phyloP scores from a whole-genome alignment of 1,140 invertebrate genomes.

The Drosophila sproati region DNA sequence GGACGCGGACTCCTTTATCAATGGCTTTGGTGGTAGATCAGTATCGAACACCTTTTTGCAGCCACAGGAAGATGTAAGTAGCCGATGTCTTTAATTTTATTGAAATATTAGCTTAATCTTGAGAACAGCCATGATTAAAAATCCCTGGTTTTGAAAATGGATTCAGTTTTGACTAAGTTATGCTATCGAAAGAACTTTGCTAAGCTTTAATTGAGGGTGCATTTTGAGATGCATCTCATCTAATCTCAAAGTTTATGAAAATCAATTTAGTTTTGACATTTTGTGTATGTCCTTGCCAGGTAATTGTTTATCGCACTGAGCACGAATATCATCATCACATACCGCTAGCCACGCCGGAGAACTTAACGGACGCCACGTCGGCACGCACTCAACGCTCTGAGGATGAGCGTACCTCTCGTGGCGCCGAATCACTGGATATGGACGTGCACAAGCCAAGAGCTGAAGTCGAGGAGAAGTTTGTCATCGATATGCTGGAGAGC shows the following conservation, averaged over 20 bases:
- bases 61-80: slow-evolving; percentile 82
- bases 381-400: slow-evolving; percentile 85
- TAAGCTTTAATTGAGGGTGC: no score
- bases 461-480: slow-evolving; percentile 83
- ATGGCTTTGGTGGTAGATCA: slow-evolving; percentile 84
- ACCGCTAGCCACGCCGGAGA: slow-evolving; percentile 85
- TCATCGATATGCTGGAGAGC: slow-evolving; percentile 85
- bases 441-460: slow-evolving; percentile 76
- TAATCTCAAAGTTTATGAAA: no score
- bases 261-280: no score
- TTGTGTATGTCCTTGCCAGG: slow-evolving; percentile 77
- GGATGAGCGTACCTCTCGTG: slow-evolving; percentile 89
- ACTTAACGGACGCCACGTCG: slow-evolving; percentile 84
- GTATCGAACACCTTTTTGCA: slow-evolving; percentile 84
- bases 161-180: no score
- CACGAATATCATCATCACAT: slow-evolving; percentile 87
- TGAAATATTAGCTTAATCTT: neutral
- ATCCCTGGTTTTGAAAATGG: no score
- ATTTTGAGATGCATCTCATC: no score
- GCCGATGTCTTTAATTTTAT: neutral
- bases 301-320: slow-evolving; percentile 87
- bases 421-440: slow-evolving; percentile 88
- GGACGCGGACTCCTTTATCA: slow-evolving; percentile 85
- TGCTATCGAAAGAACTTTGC: no score
- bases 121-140: neutral